Evolutionary conservation across 2,888 invertebrate species (phyloP).

Genomic region (Cheilosia vernalis): DNA sequence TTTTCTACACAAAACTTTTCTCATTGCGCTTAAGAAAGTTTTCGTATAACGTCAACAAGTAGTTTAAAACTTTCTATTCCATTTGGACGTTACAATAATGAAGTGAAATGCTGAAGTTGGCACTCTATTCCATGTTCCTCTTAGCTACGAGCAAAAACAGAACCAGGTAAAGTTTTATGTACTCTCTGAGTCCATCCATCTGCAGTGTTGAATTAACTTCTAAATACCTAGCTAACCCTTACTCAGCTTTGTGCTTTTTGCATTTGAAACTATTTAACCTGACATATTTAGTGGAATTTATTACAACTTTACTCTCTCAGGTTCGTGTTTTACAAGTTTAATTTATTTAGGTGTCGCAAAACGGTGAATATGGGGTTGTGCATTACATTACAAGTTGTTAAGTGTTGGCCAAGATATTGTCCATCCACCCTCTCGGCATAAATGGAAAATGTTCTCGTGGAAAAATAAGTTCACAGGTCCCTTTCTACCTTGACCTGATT

Average conservation of each 20-base stretch:
- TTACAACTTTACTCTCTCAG: constrained; percentile 2
- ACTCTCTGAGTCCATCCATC: not conserved
- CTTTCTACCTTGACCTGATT: no score
- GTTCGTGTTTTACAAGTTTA: constrained; percentile 9
- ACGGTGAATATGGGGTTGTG: not conserved
- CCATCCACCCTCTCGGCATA: no score
- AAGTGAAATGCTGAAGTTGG: not conserved
- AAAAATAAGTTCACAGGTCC: no score
- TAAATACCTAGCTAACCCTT: constrained; percentile 1
- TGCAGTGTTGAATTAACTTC: constrained; percentile 1
- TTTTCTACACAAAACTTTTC: constrained; percentile 14
- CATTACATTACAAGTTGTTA: not conserved
- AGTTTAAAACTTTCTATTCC: constrained; percentile 13
- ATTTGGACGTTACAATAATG: constrained; percentile 21
- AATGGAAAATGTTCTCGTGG: no score
- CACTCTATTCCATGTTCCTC: not conserved
- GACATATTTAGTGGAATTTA: constrained; percentile 11
- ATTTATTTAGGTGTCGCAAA: not conserved
- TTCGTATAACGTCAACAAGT: constrained; percentile 27
- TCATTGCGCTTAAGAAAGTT: constrained; percentile 30
- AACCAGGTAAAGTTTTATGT: not conserved
- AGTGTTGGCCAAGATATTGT: no score
- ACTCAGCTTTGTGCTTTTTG: not conserved
- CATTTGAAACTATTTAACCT: constrained; percentile 12
- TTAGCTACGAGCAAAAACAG: not conserved